Evolutionary conservation across 2,797 vertebrate species (phyloP).

Genomic region (Dermochelys coriacea): DNA sequence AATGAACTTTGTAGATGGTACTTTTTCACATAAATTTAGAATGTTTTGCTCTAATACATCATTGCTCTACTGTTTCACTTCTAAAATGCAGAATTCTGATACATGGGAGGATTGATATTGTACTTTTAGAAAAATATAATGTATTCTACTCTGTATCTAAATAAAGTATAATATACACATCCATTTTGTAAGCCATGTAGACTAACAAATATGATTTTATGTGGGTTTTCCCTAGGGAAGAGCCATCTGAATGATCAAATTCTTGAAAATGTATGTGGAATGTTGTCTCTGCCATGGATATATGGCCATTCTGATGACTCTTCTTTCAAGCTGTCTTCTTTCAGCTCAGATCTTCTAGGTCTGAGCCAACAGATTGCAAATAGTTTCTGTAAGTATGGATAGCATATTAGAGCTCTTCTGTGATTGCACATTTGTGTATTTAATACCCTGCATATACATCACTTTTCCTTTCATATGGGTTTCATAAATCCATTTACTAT

Average conservation of each 20-base stretch:
- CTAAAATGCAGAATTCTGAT: not conserved
- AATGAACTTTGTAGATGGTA: not conserved
- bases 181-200: not conserved
- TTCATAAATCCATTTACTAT: not conserved
- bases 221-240: conserved; percentile 79
- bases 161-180: not conserved
- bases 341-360: conserved; percentile 81
- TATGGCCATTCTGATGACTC: conserved; percentile 81
- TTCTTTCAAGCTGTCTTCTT: conserved; percentile 81
- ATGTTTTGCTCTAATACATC: not conserved
- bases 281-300: conserved; percentile 95
- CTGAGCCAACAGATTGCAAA: conserved; percentile 85
- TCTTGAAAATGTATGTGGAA: conserved; percentile 84
- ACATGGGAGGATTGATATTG: not conserved
- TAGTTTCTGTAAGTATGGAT: conserved; percentile 87
- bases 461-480: not conserved
- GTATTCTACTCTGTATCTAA: not conserved
- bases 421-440: not conserved
- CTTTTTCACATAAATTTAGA: not conserved
- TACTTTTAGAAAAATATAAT: not conserved
- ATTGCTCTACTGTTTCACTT: not conserved
- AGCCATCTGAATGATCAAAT: conserved; percentile 80
- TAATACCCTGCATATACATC: not conserved
- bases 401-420: not conserved
- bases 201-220: not conserved